A percentile compares a stretch with the other conserved stretches of the same genome.
Evolutionary conservation across 2,888 invertebrate species (phyloP).

Genomic region (Dermolepida albohirtum): DNA sequence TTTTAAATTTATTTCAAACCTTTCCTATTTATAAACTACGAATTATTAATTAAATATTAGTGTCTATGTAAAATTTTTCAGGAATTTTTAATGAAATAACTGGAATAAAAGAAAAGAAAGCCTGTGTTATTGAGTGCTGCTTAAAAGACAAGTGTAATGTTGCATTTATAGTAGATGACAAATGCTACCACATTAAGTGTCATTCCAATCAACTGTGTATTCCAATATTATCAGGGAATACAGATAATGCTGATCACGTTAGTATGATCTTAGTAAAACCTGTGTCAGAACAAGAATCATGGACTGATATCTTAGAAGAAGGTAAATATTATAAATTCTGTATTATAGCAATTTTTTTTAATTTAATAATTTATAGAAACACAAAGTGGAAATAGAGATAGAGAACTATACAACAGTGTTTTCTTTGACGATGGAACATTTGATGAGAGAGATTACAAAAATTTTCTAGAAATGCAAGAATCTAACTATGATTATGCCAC

Average conservation of each 20-base stretch:
- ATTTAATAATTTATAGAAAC: constrained; percentile 15
- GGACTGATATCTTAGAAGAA: constrained; percentile 64
- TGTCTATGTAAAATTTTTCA: constrained; percentile 8
- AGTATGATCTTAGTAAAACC: constrained; percentile 85
- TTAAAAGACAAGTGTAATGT: constrained; percentile 78
- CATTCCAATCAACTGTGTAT: constrained; percentile 77
- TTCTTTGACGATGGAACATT: constrained; percentile 16
- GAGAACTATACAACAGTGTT: constrained; percentile 16
- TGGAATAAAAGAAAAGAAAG: constrained; percentile 68
- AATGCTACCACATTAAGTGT: constrained; percentile 84
- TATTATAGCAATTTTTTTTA: constrained; percentile 1
- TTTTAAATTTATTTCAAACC: too few relatives aligned
- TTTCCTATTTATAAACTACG: too few relatives aligned
- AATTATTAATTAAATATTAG: too few relatives aligned
- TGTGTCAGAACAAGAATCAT: constrained; percentile 69
- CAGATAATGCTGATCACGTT: constrained; percentile 70
- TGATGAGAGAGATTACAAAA: constrained; percentile 36
- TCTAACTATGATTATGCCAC: constrained; percentile 54
- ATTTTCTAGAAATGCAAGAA: constrained; percentile 45
- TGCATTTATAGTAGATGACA: constrained; percentile 79
- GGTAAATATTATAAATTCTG: constrained; percentile 24
- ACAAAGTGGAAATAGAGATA: constrained; percentile 34
- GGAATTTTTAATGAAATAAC: constrained; percentile 66
- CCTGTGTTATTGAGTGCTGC: constrained; percentile 79
- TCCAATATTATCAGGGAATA: constrained; percentile 73